Evolutionary conservation across 2,797 vertebrate species (phyloP).

Genomic region (Coracias cyanogaster): DNA sequence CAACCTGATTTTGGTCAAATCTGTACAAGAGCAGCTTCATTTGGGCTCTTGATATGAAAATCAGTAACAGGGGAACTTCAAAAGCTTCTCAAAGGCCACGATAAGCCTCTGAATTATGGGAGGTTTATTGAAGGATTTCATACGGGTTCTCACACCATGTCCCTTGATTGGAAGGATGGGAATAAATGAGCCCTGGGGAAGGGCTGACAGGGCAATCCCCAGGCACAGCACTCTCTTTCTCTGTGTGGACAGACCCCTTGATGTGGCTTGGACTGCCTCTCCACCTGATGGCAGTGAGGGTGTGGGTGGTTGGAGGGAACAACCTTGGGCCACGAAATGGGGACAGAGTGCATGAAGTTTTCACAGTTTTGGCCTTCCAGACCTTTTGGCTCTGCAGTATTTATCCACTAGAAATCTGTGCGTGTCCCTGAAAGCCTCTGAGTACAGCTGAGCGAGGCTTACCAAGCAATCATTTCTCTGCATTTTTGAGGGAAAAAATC

Average conservation of each 20-base stretch:
- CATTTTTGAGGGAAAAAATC: background rate
- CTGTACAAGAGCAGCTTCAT: background rate
- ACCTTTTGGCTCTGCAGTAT: background rate
- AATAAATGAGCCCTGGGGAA: background rate
- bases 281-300: background rate
- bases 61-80: background rate
- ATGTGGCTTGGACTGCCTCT: background rate
- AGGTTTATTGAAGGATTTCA: background rate
- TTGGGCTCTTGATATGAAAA: slow-evolving; percentile 24
- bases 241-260: background rate
- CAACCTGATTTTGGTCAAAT: background rate
- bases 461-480: background rate
- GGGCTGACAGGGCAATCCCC: background rate
- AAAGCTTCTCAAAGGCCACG: slow-evolving; percentile 10
- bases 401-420: background rate
- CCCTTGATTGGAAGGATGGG: background rate
- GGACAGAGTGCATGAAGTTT: accelerated
- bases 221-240: accelerated
- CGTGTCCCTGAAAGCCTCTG: background rate
- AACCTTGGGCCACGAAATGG: accelerated
- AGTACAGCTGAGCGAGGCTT: background rate
- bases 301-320: accelerated
- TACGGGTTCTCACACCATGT: accelerated
- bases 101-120: background rate
- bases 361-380: accelerated